These are phyloP conservation scores for Chlorodrepanis virens DNA, from an alignment of 2,113 vertebrate species.

Conservation along the genomic window DNA sequence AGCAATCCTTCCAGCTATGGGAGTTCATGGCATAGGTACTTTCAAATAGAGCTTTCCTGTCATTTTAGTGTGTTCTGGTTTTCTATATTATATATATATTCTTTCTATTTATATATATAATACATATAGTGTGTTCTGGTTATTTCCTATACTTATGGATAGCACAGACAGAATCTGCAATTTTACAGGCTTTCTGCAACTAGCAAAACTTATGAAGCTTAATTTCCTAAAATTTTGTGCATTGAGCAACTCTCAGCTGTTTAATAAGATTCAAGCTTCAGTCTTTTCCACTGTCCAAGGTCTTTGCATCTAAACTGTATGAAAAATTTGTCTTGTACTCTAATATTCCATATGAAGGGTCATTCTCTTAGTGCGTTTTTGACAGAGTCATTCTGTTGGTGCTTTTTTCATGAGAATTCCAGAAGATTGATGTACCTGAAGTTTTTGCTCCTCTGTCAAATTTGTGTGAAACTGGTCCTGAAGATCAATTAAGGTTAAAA, in stretches of 20 bases:
- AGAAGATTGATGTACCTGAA: not conserved
- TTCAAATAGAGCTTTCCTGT: not conserved
- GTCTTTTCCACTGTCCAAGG: not conserved
- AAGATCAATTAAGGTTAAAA: not conserved
- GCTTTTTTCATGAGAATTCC: not conserved
- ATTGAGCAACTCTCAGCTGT: not conserved
- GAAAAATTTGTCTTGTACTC: not conserved
- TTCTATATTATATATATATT: not conserved
- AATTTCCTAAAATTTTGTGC: not conserved
- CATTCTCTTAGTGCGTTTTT: too few species aligned
- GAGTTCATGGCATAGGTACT: not conserved
- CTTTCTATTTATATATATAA: too few species aligned
- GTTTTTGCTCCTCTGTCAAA: not conserved
- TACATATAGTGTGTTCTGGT: too few species aligned
- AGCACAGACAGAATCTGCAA: not conserved
- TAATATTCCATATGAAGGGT: not conserved
- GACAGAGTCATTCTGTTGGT: not conserved
- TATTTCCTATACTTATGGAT: not conserved
- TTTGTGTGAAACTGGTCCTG: not conserved
- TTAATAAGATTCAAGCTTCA: not conserved
- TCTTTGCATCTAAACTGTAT: not conserved
- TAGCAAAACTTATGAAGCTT: not conserved
- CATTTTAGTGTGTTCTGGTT: not conserved
- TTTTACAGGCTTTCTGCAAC: not conserved
- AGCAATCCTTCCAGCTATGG: not conserved